A percentile compares a stretch with the other conserved stretches of the same genome.
Evolutionary conservation across 2,888 invertebrate species (phyloP).

Genomic region (Ophion ventricosus): DNA sequence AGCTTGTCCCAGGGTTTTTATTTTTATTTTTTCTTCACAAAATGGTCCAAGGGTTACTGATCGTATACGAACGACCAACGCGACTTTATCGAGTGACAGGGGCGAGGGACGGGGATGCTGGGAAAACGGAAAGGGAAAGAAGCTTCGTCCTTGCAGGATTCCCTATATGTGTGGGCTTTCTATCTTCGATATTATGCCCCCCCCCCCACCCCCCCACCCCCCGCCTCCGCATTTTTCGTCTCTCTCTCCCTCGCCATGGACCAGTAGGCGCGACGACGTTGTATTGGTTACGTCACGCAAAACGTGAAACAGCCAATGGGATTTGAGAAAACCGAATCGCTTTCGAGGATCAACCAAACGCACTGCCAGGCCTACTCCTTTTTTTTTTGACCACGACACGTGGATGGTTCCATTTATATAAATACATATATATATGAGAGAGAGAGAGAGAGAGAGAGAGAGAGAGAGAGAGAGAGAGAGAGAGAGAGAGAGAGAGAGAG

Average conservation of each 20-base stretch:
- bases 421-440: too few species aligned
- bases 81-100: background rate
- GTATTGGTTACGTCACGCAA: constrained; percentile 61
- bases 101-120: constrained; percentile 1
- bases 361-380: too few species aligned
- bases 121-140: constrained; percentile 9
- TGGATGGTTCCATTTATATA: too few species aligned
- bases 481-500: too few species aligned
- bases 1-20: too few species aligned
- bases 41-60: background rate
- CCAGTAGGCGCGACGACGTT: constrained; percentile 64
- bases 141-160: constrained; percentile 48
- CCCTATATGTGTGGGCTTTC: constrained; percentile 3
- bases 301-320: constrained; percentile 56
- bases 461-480: too few species aligned
- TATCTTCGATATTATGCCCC: constrained; percentile 20
- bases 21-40: background rate
- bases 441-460: too few species aligned
- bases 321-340: too few species aligned
- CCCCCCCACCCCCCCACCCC: constrained; percentile 1
- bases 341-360: too few species aligned
- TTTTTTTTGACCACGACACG: too few species aligned
- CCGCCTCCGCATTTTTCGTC: too few species aligned
- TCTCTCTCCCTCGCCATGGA: constrained; percentile 45
- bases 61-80: too few species aligned